These are phyloP conservation scores for Leptocoma aspasia DNA, from an alignment of 2,113 vertebrate species.

Conservation along the genomic window DNA sequence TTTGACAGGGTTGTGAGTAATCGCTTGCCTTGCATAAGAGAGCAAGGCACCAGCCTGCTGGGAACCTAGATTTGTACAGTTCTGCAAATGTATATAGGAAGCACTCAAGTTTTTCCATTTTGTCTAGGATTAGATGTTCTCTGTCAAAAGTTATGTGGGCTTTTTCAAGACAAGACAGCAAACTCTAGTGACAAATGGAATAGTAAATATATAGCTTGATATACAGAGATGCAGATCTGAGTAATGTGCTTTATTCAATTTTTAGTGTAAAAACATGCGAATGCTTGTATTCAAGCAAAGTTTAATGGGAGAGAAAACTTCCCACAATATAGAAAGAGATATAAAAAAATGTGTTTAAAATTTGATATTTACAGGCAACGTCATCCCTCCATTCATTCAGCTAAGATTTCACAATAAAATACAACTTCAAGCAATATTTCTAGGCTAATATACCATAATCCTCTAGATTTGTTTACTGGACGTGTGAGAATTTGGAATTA, in stretches of 20 bases:
- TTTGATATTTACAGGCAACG: neutral
- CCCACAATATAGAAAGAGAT: neutral
- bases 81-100: slow-evolving; percentile 3
- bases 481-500: neutral
- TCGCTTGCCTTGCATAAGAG: neutral
- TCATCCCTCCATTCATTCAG: neutral
- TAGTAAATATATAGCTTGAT: slow-evolving; percentile 1
- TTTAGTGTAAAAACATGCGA: neutral
- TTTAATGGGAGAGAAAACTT: neutral
- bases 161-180: slow-evolving; percentile 15
- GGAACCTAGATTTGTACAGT: slow-evolving; percentile 15
- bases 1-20: neutral
- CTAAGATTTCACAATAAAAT: neutral
- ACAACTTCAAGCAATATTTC: neutral
- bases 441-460: neutral
- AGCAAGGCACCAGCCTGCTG: neutral
- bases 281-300: neutral
- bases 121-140: slow-evolving; percentile 6
- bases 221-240: neutral
- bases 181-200: slow-evolving; percentile 26
- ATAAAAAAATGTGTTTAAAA: neutral
- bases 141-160: neutral
- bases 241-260: neutral
- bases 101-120: slow-evolving; percentile 6
- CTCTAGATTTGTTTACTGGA: neutral